These are phyloP conservation scores for Strongylocentrotus purpuratus DNA, from an alignment of 35 echinoderm and acorn worm genomes.

Conservation along the genomic window DNA sequence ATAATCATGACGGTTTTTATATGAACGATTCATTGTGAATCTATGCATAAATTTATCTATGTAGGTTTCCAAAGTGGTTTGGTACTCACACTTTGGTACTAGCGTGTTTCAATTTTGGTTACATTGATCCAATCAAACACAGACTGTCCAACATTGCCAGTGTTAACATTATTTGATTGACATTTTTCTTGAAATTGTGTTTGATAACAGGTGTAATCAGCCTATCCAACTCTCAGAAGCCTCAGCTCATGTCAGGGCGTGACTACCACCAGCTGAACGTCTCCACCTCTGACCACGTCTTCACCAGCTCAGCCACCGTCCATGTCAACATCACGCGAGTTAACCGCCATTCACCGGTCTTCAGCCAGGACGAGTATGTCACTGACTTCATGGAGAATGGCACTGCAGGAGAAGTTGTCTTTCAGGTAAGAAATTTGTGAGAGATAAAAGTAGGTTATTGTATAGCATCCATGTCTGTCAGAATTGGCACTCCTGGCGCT, in stretches of 20 bases:
- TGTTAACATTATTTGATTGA: neutral
- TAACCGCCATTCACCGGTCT: conserved; percentile 83
- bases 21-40: no score
- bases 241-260: conserved; percentile 39
- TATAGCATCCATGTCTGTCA: no score
- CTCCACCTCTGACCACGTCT: conserved; percentile 88
- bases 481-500: no score
- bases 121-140: no score
- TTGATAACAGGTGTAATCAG: conserved; percentile 61
- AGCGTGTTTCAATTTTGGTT: no score
- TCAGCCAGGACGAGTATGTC: conserved; percentile 79
- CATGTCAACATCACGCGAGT: conserved; percentile 59
- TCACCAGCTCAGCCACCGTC: conserved; percentile 86
- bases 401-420: conserved; percentile 73
- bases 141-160: neutral
- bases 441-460: no score
- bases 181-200: neutral
- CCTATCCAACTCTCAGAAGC: conserved; percentile 76
- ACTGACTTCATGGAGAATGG: conserved; percentile 79
- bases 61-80: no score
- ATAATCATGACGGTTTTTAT: no score
- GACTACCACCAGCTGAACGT: conserved; percentile 80
- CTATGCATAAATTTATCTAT: no score
- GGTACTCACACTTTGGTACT: no score
- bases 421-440: neutral